Conservation (phyloP, 35 echinoderm and acorn worm species). For the Apostichopus californicus region DNA sequence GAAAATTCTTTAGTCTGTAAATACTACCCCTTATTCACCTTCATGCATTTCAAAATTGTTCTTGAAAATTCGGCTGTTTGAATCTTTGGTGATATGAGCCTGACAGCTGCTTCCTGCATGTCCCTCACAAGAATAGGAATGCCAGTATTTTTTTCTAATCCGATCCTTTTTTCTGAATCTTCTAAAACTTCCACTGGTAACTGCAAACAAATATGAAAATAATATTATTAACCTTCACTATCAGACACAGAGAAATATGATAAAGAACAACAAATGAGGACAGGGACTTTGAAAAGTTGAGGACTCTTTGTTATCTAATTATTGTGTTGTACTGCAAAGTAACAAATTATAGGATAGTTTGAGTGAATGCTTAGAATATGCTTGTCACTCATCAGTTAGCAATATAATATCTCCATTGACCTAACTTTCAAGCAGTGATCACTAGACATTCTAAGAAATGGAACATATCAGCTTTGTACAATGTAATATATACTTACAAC, state of each 20-base stretch:
- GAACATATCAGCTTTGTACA: no score
- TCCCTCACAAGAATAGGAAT: conserved; percentile 59
- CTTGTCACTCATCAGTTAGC: no score
- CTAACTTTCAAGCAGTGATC: no score
- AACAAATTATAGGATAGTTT: no score
- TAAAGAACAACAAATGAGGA: not conserved
- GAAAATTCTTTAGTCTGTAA: no score
- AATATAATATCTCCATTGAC: no score
- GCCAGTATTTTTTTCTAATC: conserved; percentile 55
- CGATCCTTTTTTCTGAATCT: conserved; percentile 73
- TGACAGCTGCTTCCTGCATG: conserved; percentile 34
- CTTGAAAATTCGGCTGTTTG: conserved; percentile 36
- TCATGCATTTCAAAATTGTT: conserved; percentile 54
- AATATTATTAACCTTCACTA: not conserved
- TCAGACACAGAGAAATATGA: not conserved
- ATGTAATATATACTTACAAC: no score
- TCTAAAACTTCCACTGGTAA: conserved; percentile 68
- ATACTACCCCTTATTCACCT: not conserved
- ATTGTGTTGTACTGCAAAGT: not conserved
- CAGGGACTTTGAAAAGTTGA: not conserved
- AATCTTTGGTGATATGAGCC: conserved; percentile 16
- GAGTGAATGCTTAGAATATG: no score
- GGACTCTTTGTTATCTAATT: not conserved
- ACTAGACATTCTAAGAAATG: no score
- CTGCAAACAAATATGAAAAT: conserved; percentile 52